phyloP scores from a whole-genome alignment of 2,888 invertebrate genomes.

The Neuroscelio doddi region DNA sequence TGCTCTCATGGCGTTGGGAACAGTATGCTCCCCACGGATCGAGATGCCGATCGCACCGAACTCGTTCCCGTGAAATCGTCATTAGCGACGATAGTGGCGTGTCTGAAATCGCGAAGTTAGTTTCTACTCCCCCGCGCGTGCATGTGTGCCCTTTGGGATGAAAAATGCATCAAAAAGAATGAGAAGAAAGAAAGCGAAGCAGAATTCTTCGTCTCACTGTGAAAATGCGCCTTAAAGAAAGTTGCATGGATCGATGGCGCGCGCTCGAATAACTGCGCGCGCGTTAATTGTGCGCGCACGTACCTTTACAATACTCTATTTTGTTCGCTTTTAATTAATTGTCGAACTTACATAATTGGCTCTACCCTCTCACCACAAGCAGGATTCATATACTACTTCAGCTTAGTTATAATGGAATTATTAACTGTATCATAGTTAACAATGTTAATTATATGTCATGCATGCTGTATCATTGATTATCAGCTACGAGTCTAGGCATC shows the following conservation, averaged over 20 bases:
- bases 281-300: slow-evolving; percentile 35
- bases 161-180: slow-evolving; percentile 21
- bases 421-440: slow-evolving; percentile 53
- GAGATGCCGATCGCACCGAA: slow-evolving; percentile 15
- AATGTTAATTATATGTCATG: slow-evolving; percentile 46
- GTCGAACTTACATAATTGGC: slow-evolving; percentile 64
- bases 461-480: slow-evolving; percentile 7
- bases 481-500: slow-evolving; percentile 7
- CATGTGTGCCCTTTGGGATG: background rate
- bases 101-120: slow-evolving; percentile 11
- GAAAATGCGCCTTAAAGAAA: slow-evolving; percentile 23
- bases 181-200: slow-evolving; percentile 9
- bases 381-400: slow-evolving; percentile 56
- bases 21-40: slow-evolving; percentile 8
- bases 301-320: slow-evolving; percentile 47
- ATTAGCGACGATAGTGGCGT: slow-evolving; percentile 18
- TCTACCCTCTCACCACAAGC: slow-evolving; percentile 70
- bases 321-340: slow-evolving; percentile 56
- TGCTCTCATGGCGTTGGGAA: background rate
- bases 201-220: slow-evolving; percentile 17
- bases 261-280: too few species aligned
- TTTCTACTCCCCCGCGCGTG: slow-evolving; percentile 3
- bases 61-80: slow-evolving; percentile 22
- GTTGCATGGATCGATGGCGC: slow-evolving; percentile 29
- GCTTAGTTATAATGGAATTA: slow-evolving; percentile 49